phyloP scores from a whole-genome alignment of 1,140 invertebrate genomes.

The Monomorium pharaonis region DNA sequence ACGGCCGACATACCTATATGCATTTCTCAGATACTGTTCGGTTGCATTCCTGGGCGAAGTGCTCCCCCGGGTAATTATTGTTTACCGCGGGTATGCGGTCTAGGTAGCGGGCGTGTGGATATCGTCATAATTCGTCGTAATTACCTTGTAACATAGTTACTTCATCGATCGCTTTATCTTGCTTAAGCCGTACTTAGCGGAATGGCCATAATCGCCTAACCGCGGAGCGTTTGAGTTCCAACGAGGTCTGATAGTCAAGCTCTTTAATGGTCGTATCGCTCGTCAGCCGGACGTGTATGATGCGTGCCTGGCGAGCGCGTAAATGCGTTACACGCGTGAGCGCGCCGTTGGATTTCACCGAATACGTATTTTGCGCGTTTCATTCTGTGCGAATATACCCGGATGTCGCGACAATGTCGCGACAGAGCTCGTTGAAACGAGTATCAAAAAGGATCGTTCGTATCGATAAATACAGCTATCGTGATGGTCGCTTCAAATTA shows the following conservation, averaged over 20 bases:
- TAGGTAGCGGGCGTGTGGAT: constrained; percentile 56
- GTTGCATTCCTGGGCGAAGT: constrained; percentile 61
- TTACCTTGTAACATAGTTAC: constrained; percentile 75
- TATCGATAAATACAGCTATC: neutral
- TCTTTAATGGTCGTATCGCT: constrained; percentile 61
- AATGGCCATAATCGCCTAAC: constrained; percentile 63
- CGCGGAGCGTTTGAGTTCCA: constrained; percentile 60
- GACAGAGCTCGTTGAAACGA: neutral
- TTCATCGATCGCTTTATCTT: constrained; percentile 74
- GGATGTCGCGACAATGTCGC: neutral
- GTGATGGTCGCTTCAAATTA: neutral
- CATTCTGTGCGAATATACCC: constrained; percentile 4
- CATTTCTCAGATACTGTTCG: constrained; percentile 66
- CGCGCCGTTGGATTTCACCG: neutral
- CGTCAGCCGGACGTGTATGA: constrained; percentile 25
- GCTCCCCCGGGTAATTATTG: constrained; percentile 75
- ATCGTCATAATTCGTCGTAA: constrained; percentile 77
- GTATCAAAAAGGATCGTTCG: neutral
- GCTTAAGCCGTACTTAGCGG: constrained; percentile 58
- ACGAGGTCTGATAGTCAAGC: constrained; percentile 56
- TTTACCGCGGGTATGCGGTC: constrained; percentile 69
- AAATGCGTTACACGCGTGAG: constrained; percentile 19
- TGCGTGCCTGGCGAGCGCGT: constrained; percentile 42
- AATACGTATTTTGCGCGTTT: constrained; percentile 22
- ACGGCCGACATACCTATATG: constrained; percentile 59